Conservation (phyloP, 2,888 invertebrate genomes). For the Lycophotia porphyrea region DNA sequence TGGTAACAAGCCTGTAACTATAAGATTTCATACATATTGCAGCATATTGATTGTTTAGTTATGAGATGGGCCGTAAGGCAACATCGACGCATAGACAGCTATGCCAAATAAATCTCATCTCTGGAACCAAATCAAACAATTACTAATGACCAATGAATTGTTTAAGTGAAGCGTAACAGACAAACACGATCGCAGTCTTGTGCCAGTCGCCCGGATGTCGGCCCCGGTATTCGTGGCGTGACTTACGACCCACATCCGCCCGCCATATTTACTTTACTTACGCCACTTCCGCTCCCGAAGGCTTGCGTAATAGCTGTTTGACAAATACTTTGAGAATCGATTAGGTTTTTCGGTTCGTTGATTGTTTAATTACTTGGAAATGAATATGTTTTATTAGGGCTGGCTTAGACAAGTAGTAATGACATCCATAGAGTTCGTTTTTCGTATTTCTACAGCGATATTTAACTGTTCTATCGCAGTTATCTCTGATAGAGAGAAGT, state of each 20-base stretch:
- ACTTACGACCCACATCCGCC: constrained; percentile 88
- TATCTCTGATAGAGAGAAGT: too few species aligned
- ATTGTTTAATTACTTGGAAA: constrained; percentile 21
- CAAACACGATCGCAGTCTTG: constrained; percentile 70
- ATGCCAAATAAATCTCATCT: constrained; percentile 23
- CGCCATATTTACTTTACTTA: constrained; percentile 87
- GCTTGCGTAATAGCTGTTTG: constrained; percentile 70
- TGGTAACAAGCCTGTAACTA: background rate
- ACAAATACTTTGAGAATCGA: constrained; percentile 68
- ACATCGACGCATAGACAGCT: background rate
- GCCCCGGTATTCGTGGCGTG: constrained; percentile 83
- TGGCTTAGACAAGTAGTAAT: background rate
- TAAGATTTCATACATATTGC: background rate
- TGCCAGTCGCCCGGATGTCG: constrained; percentile 79
- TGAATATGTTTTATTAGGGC: background rate
- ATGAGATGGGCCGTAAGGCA: too few species aligned
- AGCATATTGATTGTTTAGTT: background rate
- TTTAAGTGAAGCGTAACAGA: constrained; percentile 50
- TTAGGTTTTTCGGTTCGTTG: constrained; percentile 29
- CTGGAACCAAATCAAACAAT: constrained; percentile 44
- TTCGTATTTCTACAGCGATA: background rate
- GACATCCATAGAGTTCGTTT: too few species aligned
- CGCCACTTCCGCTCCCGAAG: constrained; percentile 74
- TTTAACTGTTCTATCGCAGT: background rate
- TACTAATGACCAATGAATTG: constrained; percentile 43